phyloP scores from a whole-genome alignment of 92 coral and sea anemone species.

The Actinostola sp. region DNA sequence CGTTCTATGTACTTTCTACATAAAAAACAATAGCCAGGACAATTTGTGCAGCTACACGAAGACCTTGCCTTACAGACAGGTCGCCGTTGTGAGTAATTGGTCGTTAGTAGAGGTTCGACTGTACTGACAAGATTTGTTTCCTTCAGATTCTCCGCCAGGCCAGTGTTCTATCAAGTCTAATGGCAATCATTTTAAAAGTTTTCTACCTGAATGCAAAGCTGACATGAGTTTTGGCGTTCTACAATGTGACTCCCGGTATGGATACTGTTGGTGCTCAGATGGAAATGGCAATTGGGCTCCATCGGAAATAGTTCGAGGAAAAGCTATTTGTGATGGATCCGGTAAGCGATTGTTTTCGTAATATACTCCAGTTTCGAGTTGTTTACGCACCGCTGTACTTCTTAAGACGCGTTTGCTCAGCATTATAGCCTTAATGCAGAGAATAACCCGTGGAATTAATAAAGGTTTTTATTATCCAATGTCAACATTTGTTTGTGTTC shows the following conservation, averaged over 20 bases:
- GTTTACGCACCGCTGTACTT: no score
- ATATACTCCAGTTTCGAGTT: no score
- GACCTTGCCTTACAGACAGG: no score
- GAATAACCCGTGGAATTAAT: no score
- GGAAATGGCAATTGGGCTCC: constrained; percentile 75
- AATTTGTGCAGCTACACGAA: no score
- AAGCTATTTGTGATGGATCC: constrained; percentile 55
- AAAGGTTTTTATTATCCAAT: no score
- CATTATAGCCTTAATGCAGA: no score
- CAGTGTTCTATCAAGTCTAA: constrained; percentile 14
- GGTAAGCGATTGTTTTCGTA: constrained; percentile 74
- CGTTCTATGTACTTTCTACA: no score
- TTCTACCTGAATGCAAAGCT: constrained; percentile 54
- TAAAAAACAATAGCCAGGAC: no score
- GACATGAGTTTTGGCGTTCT: constrained; percentile 41
- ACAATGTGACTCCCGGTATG: constrained; percentile 87
- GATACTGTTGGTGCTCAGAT: constrained; percentile 93
- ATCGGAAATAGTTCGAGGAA: constrained; percentile 58
- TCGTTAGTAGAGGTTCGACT: not conserved
- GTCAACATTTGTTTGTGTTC: no score
- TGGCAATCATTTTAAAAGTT: constrained; percentile 46
- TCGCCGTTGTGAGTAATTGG: no score
- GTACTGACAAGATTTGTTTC: not conserved
- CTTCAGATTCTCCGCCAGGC: not conserved
- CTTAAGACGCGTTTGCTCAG: no score